Conservation (phyloP, 2,113 vertebrate genomes). For the Periophthalmus modestus region DNA sequence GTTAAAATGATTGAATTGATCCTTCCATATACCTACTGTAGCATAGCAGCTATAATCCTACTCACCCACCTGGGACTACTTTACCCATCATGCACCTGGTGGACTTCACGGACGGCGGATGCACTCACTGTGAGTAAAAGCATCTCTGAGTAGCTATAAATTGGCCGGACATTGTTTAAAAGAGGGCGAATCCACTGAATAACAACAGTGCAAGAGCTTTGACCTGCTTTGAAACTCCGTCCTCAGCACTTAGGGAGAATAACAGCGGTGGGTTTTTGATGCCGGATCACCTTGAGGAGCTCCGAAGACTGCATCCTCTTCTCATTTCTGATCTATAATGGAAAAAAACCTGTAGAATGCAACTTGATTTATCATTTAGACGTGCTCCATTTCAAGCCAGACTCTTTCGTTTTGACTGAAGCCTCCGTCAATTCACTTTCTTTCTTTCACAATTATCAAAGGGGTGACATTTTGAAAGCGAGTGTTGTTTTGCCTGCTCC, state of each 20-base stretch:
- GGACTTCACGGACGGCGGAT: neutral
- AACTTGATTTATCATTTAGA: slow-evolving; percentile 11
- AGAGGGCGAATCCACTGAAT: slow-evolving; percentile 51
- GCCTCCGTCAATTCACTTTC: slow-evolving; percentile 33
- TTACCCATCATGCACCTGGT: neutral
- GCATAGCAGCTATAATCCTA: neutral
- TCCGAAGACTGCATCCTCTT: slow-evolving; percentile 41
- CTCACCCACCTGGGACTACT: neutral
- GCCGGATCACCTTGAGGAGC: slow-evolving; percentile 57
- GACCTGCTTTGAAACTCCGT: slow-evolving; percentile 61
- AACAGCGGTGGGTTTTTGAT: slow-evolving; percentile 48
- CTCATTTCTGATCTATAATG: slow-evolving; percentile 18
- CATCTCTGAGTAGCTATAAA: slow-evolving; percentile 19
- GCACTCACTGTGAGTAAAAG: slow-evolving; percentile 19
- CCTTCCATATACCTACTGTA: neutral
- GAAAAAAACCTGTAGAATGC: slow-evolving; percentile 36
- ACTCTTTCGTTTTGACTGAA: slow-evolving; percentile 33
- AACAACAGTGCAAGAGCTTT: slow-evolving; percentile 53
- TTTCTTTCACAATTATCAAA: slow-evolving; percentile 43
- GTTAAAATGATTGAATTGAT: neutral
- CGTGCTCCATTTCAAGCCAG: slow-evolving; percentile 21
- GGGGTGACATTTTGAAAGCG: slow-evolving; percentile 43
- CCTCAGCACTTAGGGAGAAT: slow-evolving; percentile 51
- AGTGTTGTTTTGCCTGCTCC: slow-evolving; percentile 24
- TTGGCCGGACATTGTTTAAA: slow-evolving; percentile 53